phyloP scores from a whole-genome alignment of 2,797 vertebrate genomes.

The Syndactyla subalaris region DNA sequence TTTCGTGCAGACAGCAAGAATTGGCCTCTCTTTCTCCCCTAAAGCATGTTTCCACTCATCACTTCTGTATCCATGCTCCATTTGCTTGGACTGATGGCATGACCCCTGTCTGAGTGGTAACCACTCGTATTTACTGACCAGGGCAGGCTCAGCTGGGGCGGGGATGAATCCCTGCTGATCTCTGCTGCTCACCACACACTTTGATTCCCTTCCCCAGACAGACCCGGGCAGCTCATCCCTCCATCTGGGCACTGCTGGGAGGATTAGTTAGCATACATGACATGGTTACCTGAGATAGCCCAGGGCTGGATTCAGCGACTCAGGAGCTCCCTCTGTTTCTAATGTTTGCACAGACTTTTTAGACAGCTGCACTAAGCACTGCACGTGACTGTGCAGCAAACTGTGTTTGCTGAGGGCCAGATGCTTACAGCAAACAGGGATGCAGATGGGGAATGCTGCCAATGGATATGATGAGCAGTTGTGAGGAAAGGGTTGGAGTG shows the following conservation, averaged over 20 bases:
- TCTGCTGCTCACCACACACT: background rate
- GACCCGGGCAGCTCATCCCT: background rate
- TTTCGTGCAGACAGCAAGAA: background rate
- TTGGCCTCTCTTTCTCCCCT: background rate
- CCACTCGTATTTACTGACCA: background rate
- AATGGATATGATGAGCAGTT: background rate
- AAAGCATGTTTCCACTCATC: background rate
- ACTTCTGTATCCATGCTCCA: background rate
- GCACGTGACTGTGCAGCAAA: background rate
- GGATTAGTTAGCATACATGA: background rate
- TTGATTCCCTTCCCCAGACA: background rate
- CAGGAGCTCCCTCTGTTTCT: constrained; percentile 29
- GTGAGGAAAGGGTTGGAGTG: background rate
- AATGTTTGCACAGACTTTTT: background rate
- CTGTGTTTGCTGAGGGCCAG: background rate
- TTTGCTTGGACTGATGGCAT: background rate
- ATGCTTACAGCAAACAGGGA: background rate
- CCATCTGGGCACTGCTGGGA: background rate
- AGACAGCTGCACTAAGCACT: background rate
- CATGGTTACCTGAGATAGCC: constrained; percentile 31
- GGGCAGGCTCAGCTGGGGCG: background rate
- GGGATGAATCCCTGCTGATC: background rate
- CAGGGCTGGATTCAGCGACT: background rate
- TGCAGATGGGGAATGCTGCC: background rate
- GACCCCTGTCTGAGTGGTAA: background rate